Conservation (phyloP, 2,113 vertebrate species). For the Chascanopsetta lugubris region DNA sequence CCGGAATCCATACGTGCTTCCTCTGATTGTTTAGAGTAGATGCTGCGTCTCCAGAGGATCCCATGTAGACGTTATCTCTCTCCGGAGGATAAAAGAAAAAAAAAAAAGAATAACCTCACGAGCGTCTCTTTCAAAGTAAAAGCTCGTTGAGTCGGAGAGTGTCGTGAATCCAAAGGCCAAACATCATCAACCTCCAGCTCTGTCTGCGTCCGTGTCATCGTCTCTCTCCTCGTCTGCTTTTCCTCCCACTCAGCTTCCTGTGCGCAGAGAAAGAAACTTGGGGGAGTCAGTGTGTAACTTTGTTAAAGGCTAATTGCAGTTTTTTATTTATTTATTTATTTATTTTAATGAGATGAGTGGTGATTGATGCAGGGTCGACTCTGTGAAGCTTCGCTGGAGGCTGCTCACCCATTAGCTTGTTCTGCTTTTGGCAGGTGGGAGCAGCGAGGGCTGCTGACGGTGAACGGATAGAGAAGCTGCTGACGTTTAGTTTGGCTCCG, state of each 20-base stretch:
- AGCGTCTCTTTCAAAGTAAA: neutral
- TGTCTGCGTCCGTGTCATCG: too few relatives aligned
- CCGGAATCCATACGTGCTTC: too few relatives aligned
- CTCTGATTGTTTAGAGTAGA: neutral
- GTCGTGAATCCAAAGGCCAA: too few relatives aligned
- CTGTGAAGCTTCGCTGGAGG: conserved; percentile 24
- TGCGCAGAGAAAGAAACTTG: neutral
- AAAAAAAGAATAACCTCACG: too few relatives aligned
- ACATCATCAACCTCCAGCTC: too few relatives aligned
- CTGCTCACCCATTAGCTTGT: conserved; percentile 14
- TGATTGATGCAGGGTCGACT: conserved; percentile 1
- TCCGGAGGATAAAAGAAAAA: too few relatives aligned
- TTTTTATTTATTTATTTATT: too few relatives aligned
- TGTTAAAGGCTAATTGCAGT: conserved; percentile 40
- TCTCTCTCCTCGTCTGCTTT: neutral
- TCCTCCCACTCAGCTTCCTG: conserved; percentile 1
- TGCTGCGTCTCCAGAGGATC: neutral
- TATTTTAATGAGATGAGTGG: conserved; percentile 15
- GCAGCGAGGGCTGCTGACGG: conserved; percentile 5
- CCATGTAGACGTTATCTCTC: neutral
- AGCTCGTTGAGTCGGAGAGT: neutral
- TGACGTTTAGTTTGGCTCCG: neutral
- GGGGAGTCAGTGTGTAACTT: conserved; percentile 18
- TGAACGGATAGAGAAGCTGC: conserved; percentile 18
- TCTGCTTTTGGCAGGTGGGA: conserved; percentile 3